These are phyloP conservation scores for Nomada ferruginata DNA, from an alignment of 2,888 invertebrate species.

Conservation along the genomic window DNA sequence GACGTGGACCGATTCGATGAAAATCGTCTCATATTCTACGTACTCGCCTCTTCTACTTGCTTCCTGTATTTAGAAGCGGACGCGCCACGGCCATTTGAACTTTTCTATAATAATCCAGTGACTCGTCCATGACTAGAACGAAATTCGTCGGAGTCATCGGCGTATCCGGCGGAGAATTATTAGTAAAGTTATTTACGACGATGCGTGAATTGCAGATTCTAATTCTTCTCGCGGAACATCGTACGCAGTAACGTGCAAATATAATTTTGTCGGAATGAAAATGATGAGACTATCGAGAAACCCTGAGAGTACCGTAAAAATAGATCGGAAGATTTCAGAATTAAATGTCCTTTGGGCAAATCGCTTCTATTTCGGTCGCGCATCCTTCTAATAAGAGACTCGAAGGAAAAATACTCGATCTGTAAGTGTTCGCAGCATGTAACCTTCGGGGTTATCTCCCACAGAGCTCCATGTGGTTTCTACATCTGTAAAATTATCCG, in stretches of 20 bases:
- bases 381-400: not conserved
- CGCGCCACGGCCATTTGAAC: constrained; percentile 19
- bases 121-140: constrained; percentile 10
- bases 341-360: not conserved
- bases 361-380: not conserved
- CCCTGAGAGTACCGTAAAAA: not conserved
- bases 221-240: not conserved
- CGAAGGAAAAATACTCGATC: constrained; percentile 45
- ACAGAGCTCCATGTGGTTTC: not conserved
- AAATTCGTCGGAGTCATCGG: constrained; percentile 12
- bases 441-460: constrained; percentile 40
- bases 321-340: not conserved
- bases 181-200: constrained; percentile 15
- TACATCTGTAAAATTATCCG: not conserved
- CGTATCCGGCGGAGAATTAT: constrained; percentile 31
- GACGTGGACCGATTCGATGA: constrained; percentile 43
- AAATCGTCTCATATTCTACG: constrained; percentile 50
- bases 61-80: constrained; percentile 34
- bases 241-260: not conserved
- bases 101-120: constrained; percentile 50
- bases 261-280: too few relatives aligned
- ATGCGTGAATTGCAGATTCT: not conserved
- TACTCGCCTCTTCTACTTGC: constrained; percentile 10
- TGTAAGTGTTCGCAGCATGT: constrained; percentile 11
- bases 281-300: not conserved